Conservation (phyloP, 2,113 vertebrate genomes). For the Eclectus roratus region DNA sequence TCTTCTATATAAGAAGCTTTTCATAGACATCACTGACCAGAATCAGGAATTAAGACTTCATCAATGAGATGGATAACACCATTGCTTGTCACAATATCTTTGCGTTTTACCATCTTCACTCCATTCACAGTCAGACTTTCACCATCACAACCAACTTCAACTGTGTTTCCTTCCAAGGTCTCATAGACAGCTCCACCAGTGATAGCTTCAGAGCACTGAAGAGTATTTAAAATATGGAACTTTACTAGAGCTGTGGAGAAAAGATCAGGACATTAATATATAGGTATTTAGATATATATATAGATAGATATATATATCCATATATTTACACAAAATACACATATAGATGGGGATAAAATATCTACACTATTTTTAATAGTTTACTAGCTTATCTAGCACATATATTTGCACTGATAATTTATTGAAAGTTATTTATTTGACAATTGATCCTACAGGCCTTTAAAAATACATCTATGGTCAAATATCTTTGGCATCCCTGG, state of each 20-base stretch:
- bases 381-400: neutral
- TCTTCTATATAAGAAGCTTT: neutral
- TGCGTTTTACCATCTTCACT: slow-evolving; percentile 90
- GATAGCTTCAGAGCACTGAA: slow-evolving; percentile 95
- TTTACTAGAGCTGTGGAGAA: slow-evolving; percentile 84
- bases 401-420: neutral
- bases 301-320: fast-evolving
- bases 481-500: neutral
- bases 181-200: slow-evolving; percentile 85
- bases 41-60: slow-evolving; percentile 91
- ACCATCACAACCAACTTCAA: slow-evolving; percentile 94
- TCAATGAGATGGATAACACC: slow-evolving; percentile 95
- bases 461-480: neutral
- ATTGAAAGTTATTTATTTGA: neutral
- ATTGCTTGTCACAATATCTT: slow-evolving; percentile 94
- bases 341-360: neutral
- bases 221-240: slow-evolving; percentile 88
- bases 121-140: slow-evolving; percentile 93
- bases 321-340: fast-evolving
- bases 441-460: neutral
- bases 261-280: neutral
- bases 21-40: slow-evolving; percentile 78
- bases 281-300: neutral
- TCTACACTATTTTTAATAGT: neutral
- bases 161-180: slow-evolving; percentile 88